phyloP scores from a whole-genome alignment of 2,113 vertebrate genomes.

The Rhinopomastus cyanomelas region DNA sequence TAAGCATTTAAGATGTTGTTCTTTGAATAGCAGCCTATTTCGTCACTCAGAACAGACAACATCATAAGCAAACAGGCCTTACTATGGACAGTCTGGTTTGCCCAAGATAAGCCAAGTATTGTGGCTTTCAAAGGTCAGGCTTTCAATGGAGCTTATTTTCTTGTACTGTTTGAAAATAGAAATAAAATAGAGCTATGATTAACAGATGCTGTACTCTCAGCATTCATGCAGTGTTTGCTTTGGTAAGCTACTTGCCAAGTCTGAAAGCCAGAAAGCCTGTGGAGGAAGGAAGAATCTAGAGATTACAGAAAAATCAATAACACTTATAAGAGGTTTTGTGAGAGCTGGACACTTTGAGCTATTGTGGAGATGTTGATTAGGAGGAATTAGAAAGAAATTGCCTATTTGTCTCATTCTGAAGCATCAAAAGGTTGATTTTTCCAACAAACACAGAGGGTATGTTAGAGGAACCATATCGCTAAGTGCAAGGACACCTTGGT shows the following conservation, averaged over 20 bases:
- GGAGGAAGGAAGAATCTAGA: neutral
- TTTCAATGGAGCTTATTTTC: constrained; percentile 19
- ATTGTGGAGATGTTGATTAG: neutral
- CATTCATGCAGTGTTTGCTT: constrained; percentile 45
- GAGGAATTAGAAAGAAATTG: neutral
- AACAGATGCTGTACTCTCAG: constrained; percentile 13
- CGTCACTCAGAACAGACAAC: neutral
- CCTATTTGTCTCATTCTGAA: neutral
- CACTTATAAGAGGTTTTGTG: neutral
- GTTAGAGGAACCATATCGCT: neutral
- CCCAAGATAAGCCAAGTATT: constrained; percentile 41
- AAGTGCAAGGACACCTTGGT: neutral
- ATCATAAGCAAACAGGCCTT: neutral
- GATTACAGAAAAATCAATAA: neutral
- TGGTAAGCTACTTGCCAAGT: constrained; percentile 22
- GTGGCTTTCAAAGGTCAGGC: constrained; percentile 54
- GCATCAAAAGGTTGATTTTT: neutral
- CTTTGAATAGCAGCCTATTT: neutral
- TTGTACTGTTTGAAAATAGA: constrained; percentile 45
- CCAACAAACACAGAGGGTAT: neutral
- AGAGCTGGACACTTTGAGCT: accelerated
- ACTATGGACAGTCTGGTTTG: neutral
- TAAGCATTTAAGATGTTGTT: neutral
- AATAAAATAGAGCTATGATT: constrained; percentile 40
- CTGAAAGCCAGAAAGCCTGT: neutral